A percentile compares a stretch with the other conserved stretches of the same genome.
These are phyloP conservation scores for Stegastes partitus DNA, from an alignment of 2,113 vertebrate species.

Conservation along the genomic window DNA sequence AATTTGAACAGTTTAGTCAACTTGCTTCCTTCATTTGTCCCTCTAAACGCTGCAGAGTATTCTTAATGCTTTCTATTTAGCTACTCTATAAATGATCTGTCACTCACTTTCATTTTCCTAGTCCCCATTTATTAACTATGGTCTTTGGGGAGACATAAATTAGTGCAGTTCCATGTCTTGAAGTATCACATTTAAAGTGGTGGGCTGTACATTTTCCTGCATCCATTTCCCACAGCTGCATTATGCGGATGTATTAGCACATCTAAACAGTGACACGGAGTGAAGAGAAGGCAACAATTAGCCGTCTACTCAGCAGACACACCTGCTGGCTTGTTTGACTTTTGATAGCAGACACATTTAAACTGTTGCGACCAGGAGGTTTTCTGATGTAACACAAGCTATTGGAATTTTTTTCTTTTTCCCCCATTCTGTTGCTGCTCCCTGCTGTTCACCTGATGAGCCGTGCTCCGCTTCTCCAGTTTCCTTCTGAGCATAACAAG, in stretches of 20 bases:
- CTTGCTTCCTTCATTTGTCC: slow-evolving; percentile 2
- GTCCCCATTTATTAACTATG: too few relatives aligned
- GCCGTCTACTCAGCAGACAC: neutral
- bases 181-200: slow-evolving; percentile 12
- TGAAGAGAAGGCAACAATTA: neutral
- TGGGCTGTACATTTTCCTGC: slow-evolving; percentile 1
- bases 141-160: too few relatives aligned
- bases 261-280: neutral
- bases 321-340: slow-evolving; percentile 2
- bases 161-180: neutral
- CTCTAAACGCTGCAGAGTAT: neutral
- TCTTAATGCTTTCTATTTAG: neutral
- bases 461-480: neutral
- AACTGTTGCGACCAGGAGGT: neutral
- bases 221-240: neutral
- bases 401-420: slow-evolving; percentile 23
- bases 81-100: neutral
- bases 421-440: slow-evolving; percentile 48
- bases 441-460: slow-evolving; percentile 50
- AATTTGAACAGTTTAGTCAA: neutral
- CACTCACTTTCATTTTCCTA: too few relatives aligned
- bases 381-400: slow-evolving; percentile 16
- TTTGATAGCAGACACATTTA: slow-evolving; percentile 1
- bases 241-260: neutral
- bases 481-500: neutral